Conservation (phyloP, 2,797 vertebrate genomes). For the Phrynocephalus guinanensis region DNA sequence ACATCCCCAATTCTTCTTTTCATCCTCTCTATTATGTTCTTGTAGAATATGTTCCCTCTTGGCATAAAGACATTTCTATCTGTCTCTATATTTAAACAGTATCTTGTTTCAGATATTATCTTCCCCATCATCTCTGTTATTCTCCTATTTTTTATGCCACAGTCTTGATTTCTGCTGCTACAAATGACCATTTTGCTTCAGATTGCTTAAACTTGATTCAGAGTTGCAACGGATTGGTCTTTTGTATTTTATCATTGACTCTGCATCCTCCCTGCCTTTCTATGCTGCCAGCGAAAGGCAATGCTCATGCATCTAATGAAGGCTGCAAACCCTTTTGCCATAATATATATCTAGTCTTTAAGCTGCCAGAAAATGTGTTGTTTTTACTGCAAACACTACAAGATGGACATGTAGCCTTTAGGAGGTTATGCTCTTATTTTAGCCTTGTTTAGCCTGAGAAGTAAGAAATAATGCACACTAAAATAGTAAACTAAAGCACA, state of each 20-base stretch:
- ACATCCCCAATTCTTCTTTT: not conserved
- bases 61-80: not conserved
- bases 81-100: not conserved
- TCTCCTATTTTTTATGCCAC: not conserved
- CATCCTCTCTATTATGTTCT: not conserved
- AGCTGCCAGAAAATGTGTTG: not conserved
- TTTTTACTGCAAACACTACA: too few relatives aligned
- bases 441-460: not conserved
- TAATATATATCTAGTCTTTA: not conserved
- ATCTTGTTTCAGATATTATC: not conserved
- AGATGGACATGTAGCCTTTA: not conserved
- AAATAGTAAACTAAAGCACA: not conserved
- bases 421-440: not conserved
- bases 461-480: not conserved
- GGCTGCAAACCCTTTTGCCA: not conserved
- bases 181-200: not conserved
- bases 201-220: not conserved
- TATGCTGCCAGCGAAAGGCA: not conserved
- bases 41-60: not conserved
- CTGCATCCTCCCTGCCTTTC: too few relatives aligned
- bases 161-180: not conserved
- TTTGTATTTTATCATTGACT: not conserved
- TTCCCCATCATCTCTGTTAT: not conserved
- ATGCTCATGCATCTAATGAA: not conserved
- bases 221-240: not conserved